phyloP scores from a whole-genome alignment of 2,113 vertebrate genomes.

The Cervus canadensis region DNA sequence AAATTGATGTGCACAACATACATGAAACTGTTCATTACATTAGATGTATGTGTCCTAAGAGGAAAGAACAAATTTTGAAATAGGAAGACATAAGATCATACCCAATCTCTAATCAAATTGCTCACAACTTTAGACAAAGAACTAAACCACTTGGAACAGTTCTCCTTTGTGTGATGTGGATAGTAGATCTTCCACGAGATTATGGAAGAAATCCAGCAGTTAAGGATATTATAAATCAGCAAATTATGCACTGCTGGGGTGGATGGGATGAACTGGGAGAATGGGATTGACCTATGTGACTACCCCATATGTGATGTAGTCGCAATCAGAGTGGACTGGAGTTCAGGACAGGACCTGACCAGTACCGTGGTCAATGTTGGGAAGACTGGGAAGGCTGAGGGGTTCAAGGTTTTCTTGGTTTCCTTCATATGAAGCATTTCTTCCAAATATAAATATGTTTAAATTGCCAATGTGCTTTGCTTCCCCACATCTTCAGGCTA shows the following conservation, averaged over 20 bases:
- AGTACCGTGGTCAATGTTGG: not conserved
- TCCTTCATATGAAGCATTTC: not conserved
- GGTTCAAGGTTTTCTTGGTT: not conserved
- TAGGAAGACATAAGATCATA: not conserved
- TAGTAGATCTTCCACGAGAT: not conserved
- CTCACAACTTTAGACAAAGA: not conserved
- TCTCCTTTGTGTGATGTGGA: not conserved
- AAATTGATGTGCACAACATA: not conserved
- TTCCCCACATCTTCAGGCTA: not conserved
- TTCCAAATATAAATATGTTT: not conserved
- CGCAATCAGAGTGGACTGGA: not conserved
- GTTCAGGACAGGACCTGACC: not conserved
- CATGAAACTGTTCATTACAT: not conserved
- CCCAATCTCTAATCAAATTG: not conserved
- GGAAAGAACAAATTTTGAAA: not conserved
- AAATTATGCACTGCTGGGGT: not conserved
- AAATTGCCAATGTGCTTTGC: not conserved
- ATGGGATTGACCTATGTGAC: not conserved
- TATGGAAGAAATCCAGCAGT: not conserved
- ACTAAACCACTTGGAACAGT: not conserved
- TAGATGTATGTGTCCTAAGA: not conserved
- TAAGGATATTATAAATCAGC: not conserved
- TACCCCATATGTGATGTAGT: accelerated
- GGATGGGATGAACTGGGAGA: not conserved
- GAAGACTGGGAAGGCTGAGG: not conserved